These are phyloP conservation scores for Allygus modestus DNA, from an alignment of 2,888 invertebrate species.

Conservation along the genomic window DNA sequence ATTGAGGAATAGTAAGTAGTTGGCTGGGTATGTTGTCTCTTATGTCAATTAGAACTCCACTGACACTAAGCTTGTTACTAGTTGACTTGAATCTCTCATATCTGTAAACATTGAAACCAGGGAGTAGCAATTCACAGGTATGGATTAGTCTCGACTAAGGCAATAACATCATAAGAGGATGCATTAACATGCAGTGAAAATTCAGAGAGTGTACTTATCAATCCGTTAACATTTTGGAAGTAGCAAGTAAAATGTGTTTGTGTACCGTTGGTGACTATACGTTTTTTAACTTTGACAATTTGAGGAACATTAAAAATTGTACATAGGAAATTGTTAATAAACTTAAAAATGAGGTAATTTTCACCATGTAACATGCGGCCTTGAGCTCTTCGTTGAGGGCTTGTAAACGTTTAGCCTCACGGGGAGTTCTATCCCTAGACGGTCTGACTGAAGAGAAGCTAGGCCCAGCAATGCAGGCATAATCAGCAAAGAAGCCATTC, in stretches of 20 bases:
- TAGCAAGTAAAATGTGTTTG: constrained; percentile 12
- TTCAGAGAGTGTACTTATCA: constrained; percentile 27
- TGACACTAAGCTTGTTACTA: constrained; percentile 3
- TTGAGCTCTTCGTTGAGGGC: not conserved
- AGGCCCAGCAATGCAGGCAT: not conserved
- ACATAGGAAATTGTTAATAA: not conserved
- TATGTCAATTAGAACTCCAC: constrained; percentile 8
- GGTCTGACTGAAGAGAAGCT: not conserved
- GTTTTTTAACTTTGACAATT: too few species aligned
- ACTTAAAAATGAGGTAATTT: constrained; percentile 11
- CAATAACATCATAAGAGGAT: constrained; percentile 24
- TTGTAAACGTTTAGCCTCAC: not conserved
- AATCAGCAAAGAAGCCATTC: not conserved
- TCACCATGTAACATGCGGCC: not conserved
- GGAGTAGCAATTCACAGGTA: not conserved
- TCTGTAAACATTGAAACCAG: constrained; percentile 26
- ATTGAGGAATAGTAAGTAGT: not conserved
- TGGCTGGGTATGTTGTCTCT: not conserved
- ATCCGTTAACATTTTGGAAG: constrained; percentile 39
- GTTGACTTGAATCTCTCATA: constrained; percentile 1
- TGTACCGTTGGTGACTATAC: not conserved
- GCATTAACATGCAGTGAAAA: not conserved
- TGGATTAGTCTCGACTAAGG: constrained; percentile 32
- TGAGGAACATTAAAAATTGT: not conserved
- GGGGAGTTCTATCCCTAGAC: constrained; percentile 1